These are phyloP conservation scores for Chloropsis cyanopogon DNA, from an alignment of 2,113 vertebrate genomes.

Conservation along the genomic window DNA sequence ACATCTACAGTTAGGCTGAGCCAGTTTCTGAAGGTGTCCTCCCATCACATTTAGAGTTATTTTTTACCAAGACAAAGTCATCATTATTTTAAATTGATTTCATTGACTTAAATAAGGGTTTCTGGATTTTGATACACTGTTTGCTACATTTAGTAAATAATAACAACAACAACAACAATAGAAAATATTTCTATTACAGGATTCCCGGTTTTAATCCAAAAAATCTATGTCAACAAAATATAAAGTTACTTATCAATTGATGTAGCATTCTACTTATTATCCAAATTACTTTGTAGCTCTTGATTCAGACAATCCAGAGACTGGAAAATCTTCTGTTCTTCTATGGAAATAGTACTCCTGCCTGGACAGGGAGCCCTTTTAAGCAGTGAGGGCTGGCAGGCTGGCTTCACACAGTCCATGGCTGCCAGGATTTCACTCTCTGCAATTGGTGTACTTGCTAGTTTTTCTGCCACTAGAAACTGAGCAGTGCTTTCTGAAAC, in stretches of 20 bases:
- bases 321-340: constrained; percentile 84
- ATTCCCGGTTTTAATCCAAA: background rate
- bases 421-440: constrained; percentile 68
- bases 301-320: constrained; percentile 84
- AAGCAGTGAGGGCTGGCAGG: constrained; percentile 9
- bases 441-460: constrained; percentile 43
- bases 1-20: background rate
- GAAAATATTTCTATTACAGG: background rate
- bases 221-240: background rate
- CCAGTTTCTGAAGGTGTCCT: background rate
- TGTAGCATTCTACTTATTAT: background rate
- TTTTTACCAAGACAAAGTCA: background rate
- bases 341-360: constrained; percentile 73
- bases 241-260: background rate
- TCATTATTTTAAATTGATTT: background rate
- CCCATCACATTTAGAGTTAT: background rate
- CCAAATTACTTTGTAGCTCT: constrained; percentile 80
- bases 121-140: background rate
- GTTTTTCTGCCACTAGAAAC: constrained; percentile 72
- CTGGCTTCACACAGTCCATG: constrained; percentile 61
- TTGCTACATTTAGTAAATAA: background rate
- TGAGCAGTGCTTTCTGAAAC: constrained; percentile 76
- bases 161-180: background rate
- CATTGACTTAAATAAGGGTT: background rate
- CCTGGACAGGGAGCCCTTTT: background rate